Evolutionary conservation across 2,113 vertebrate genomes (phyloP), one percentile per base, ranked within the genome.

Genomic region (Antigone vipio): DNA sequence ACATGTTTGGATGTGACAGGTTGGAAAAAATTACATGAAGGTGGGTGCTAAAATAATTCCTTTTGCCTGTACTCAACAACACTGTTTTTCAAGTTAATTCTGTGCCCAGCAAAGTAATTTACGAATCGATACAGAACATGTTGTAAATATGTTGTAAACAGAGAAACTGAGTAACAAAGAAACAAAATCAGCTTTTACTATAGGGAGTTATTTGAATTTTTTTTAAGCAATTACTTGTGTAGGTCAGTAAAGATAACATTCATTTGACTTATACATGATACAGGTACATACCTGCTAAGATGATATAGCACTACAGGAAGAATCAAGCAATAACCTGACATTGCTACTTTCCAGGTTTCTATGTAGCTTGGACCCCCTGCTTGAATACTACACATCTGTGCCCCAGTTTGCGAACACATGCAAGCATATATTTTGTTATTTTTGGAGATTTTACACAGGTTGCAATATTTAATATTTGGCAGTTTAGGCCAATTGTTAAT

Each of bases 381-480:
- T 11, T 88, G 23, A 78, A 38, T 6, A 56, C 15, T 52, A 29
- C 2, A 2, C 34, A 29, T 17, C 66, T 55, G 20, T 2, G 2
- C 1, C 15, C 4, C 38, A 50, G 40, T 71, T 71, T 59, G 44
- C 56, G 68, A 67, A 35, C 34, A 92, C 21, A 56, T 0, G 0
- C 24, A 62, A 35, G 34, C 8, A 59, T 8, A 3, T 15, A 11
- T 49, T 85, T 30, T 24, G 3, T 26, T 32, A 42, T 66, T 85
- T 83, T 53, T 58, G 9, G 26, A 91, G 35, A 92, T 62, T 7
- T 62, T 29, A 73, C 22, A 73, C 5, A 47, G 29, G 8, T 60
- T 85, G 10, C 23, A 86, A 42, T 29, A 85, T 15, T 22, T 30
- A 21, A 2, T 35, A 75, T 40, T 75, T 60, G 32, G 44, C 15